Percentiles rank a stretch among this genome's conserved stretches.
These are phyloP conservation scores for Lucilia cuprina DNA, from an alignment of 1,140 invertebrate genomes.

Conservation along the genomic window DNA sequence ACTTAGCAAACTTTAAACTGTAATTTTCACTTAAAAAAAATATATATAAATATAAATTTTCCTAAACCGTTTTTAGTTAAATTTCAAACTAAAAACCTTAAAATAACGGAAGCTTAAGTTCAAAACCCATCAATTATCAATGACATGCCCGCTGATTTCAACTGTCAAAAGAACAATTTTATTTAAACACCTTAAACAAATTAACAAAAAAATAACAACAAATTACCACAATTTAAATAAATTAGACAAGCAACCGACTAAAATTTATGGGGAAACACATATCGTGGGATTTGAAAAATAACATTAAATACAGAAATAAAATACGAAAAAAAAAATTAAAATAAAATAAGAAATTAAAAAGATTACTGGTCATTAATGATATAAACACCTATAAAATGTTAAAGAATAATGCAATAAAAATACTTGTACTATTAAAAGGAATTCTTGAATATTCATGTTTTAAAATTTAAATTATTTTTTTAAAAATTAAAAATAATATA, in stretches of 20 bases:
- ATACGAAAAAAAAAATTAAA: background rate
- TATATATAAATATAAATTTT: too few relatives aligned
- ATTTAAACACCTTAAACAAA: constrained; percentile 2
- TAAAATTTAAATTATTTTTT: too few relatives aligned
- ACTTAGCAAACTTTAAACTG: background rate
- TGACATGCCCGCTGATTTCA: background rate
- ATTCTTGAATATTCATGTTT: too few relatives aligned
- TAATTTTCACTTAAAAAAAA: background rate
- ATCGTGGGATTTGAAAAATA: background rate
- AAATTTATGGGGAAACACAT: background rate
- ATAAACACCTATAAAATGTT: background rate
- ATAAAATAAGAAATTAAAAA: background rate
- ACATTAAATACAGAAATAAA: background rate
- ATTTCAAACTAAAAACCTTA: background rate
- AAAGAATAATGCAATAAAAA: too few relatives aligned
- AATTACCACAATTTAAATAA: background rate
- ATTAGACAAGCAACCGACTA: background rate
- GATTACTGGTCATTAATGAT: background rate
- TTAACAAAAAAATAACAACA: background rate
- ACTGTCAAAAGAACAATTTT: constrained; percentile 7
- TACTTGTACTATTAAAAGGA: too few relatives aligned
- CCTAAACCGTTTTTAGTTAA: too few relatives aligned
- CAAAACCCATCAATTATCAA: background rate
- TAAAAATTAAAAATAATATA: too few relatives aligned
- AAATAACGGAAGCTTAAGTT: background rate